Base-by-base conservation (phyloP, 1,140 invertebrate species). In the Pseudachorutes palmiensis region DNA sequence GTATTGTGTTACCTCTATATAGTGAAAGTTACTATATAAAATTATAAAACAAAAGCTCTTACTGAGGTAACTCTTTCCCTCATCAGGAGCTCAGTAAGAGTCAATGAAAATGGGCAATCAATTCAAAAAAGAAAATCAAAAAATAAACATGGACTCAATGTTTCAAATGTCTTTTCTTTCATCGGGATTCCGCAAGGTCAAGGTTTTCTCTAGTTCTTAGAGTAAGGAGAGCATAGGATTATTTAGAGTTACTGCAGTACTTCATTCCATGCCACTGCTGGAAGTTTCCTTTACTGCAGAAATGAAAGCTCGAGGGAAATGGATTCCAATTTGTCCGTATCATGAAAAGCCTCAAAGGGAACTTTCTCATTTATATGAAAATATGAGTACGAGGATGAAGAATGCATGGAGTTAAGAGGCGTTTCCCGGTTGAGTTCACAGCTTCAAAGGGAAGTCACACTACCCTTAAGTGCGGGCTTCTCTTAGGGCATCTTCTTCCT, bases 101-200 rank as follows among this genome's bases (percentile, higher is more conserved):
- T 12, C 26, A 68, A n/a, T 9, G 48, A 32, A 67, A 70, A 64
- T 62, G 66, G 66, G 66, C 66, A 68, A 71, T 68, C 66, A 68
- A 70, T 67, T 67, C 64, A 57, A 66, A 68, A 70, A 68, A 66
- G 68, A 70, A 61, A 64, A 66, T 63, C 69, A 66, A 55, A 55
- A 55, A 55, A 55, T 19, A 55, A 55, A 19, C 51, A 19, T 12
- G 24, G 24, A 55, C 12, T 14, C 9, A 55, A 55, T 41, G 36
- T 41, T 41, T 41, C n/a, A n/a, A n/a, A n/a, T n/a, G n/a, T 41
- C 36, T 41, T 72, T 72, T 72, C 64, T 68, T 70, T 72, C 70
- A 70, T 58, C 71, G 68, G 61, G 69, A 62, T 59, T 41, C 64
- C 65, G 48, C 12, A 22, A 3, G 32, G 24, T 59, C 22, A 66